Base-by-base conservation (phyloP, 2,113 vertebrate genomes). In the Reinhardtius hippoglossoides region DNA sequence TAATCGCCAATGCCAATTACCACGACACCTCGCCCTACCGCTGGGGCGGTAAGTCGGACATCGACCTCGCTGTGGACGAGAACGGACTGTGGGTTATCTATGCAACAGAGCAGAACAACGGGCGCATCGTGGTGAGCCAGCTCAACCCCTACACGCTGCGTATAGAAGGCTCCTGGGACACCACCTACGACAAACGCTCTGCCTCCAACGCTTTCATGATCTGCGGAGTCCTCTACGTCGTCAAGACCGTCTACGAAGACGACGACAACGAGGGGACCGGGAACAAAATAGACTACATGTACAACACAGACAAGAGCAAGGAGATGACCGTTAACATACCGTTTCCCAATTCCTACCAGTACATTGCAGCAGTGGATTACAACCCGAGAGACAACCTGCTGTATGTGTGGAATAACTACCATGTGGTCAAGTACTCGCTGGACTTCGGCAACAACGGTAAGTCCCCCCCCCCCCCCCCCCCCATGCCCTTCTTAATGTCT, bases 391-490 rank as follows among this genome's bases (percentile, higher is more conserved):
- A 99, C 95, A 98, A 98, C 89, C 95, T 98, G 46, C 96, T 99
- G n/a, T 99, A 99, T 0, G 98, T 99, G 5, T 99, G 98, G 98
- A 99, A 99, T 94, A 99, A 99, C 92, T 99, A 98, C 80, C 98
- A 99, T 0, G 98, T 99, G 1, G 97, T 99, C 86, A 98, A 98
- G 78, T 99, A 99, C 85, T 97, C 97, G 2, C 92, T 99, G 94
- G 97, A 99, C 89, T 99, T 99, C 56, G 98, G 98, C 74, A 96
- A 97, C 0, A 94, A 96, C 83, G 97, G 92, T 93, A 88, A 62
- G 92, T 79, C 14, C 27, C 27, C 14, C 4, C 31, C n/a, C n/a
- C n/a, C n/a, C n/a, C 23, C 14, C 21, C 8, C 42, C 13, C 14
- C 35, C 21, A 21, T 26, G 2, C 16, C 27, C 3, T 48, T 67